Conservation (phyloP, 2,888 invertebrate genomes). For the Zygaena filipendulae region DNA sequence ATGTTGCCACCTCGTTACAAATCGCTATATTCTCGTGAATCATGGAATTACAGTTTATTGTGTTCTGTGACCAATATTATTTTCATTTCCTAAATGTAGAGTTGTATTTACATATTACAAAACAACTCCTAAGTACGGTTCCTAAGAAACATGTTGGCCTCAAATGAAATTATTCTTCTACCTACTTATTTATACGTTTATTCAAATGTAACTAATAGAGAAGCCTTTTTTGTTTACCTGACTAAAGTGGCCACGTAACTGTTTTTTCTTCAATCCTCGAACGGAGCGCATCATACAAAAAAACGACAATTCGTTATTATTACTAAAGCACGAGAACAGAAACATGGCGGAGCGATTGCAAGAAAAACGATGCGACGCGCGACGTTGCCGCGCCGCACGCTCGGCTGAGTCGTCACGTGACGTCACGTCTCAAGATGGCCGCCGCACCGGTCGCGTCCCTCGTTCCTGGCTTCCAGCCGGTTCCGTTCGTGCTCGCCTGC, state of each 20-base stretch:
- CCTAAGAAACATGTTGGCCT: too few species aligned
- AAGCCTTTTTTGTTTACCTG: constrained; percentile 9
- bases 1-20: too few species aligned
- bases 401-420: constrained; percentile 67
- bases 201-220: neutral
- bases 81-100: too few species aligned
- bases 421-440: constrained; percentile 70
- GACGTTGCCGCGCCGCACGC: constrained; percentile 57
- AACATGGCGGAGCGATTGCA: constrained; percentile 37
- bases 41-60: too few species aligned
- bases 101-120: too few species aligned
- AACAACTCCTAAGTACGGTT: too few species aligned
- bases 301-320: constrained; percentile 46
- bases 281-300: constrained; percentile 39
- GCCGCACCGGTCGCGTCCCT: constrained; percentile 54
- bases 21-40: too few species aligned
- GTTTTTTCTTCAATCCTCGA: constrained; percentile 50
- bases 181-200: too few species aligned
- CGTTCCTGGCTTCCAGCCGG: constrained; percentile 52
- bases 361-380: constrained; percentile 27
- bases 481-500: constrained; percentile 45
- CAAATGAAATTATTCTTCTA: too few species aligned
- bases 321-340: constrained; percentile 55
- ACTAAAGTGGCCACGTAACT: constrained; percentile 59
- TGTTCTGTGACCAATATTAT: too few species aligned